These are phyloP conservation scores for Procambarus virginalis DNA, from an alignment of 1,140 invertebrate genomes.

Conservation along the genomic window DNA sequence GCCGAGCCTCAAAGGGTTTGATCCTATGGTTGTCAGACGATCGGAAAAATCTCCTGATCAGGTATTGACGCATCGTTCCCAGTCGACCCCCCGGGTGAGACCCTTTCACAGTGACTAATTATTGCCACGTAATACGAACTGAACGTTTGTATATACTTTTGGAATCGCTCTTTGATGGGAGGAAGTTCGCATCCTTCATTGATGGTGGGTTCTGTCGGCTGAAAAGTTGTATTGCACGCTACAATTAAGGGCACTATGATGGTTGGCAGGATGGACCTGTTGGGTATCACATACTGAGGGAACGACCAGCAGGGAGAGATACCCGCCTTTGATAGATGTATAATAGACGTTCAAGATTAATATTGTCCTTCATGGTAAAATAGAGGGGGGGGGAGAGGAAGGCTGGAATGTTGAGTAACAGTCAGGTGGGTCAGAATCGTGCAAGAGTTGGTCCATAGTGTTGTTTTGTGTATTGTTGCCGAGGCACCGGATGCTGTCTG, in stretches of 20 bases:
- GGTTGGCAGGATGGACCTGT: neutral
- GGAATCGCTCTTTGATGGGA: neutral
- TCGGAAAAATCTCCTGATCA: slow-evolving; percentile 14
- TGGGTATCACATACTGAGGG: neutral
- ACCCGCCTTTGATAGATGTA: neutral
- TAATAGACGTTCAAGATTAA: neutral
- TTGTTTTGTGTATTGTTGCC: too few relatives aligned
- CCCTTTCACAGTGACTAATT: slow-evolving; percentile 18
- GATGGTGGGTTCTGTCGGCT: neutral
- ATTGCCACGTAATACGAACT: slow-evolving; percentile 39
- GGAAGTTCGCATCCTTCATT: neutral
- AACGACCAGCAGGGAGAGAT: neutral
- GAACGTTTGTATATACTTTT: slow-evolving; percentile 18
- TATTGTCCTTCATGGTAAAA: too few relatives aligned
- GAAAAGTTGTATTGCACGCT: neutral
- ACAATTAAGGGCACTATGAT: neutral
- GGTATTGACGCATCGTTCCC: slow-evolving; percentile 13
- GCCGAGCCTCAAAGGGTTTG: slow-evolving; percentile 29
- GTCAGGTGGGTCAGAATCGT: too few relatives aligned
- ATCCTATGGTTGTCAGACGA: slow-evolving; percentile 40
- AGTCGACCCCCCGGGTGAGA: slow-evolving; percentile 9
- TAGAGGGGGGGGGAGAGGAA: too few relatives aligned
- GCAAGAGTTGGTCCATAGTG: too few relatives aligned
- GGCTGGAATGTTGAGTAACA: too few relatives aligned
- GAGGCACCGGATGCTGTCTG: too few relatives aligned